Evolutionary conservation across 2,888 invertebrate species (phyloP).

Genomic region (Lymantria dispar): DNA sequence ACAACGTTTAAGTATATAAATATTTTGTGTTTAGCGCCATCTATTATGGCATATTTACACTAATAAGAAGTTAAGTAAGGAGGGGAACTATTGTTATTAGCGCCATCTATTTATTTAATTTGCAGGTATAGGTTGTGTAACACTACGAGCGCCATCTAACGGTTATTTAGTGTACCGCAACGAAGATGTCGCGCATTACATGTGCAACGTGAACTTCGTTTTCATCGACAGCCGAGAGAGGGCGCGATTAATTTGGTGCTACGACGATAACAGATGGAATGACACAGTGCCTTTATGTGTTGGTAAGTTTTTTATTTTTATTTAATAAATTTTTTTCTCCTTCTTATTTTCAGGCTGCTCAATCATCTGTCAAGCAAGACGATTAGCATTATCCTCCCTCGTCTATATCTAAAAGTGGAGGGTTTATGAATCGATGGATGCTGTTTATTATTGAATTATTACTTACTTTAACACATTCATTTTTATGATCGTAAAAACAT

Average conservation of each 20-base stretch:
- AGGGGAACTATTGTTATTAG: background rate
- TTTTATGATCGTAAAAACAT: no score
- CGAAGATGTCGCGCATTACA: constrained; percentile 84
- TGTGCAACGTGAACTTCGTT: constrained; percentile 86
- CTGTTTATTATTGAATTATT: no score
- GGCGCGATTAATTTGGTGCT: constrained; percentile 84
- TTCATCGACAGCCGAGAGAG: constrained; percentile 86
- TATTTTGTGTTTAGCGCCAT: constrained; percentile 21
- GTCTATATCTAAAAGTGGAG: no score
- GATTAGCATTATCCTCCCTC: no score
- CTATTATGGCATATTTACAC: constrained; percentile 10
- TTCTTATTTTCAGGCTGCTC: no score
- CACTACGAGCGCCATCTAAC: constrained; percentile 84
- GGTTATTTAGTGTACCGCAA: constrained; percentile 87
- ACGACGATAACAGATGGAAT: constrained; percentile 86
- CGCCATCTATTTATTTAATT: constrained; percentile 19
- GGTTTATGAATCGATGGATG: no score
- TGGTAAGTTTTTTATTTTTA: constrained; percentile 74
- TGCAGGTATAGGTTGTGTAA: constrained; percentile 86
- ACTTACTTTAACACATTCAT: no score
- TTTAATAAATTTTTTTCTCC: background rate
- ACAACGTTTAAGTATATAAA: background rate
- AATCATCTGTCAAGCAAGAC: no score
- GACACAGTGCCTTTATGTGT: constrained; percentile 83
- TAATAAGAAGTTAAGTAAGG: background rate